Evolutionary conservation across 2,888 invertebrate species (phyloP).

Genomic region (Amorpha juglandis): DNA sequence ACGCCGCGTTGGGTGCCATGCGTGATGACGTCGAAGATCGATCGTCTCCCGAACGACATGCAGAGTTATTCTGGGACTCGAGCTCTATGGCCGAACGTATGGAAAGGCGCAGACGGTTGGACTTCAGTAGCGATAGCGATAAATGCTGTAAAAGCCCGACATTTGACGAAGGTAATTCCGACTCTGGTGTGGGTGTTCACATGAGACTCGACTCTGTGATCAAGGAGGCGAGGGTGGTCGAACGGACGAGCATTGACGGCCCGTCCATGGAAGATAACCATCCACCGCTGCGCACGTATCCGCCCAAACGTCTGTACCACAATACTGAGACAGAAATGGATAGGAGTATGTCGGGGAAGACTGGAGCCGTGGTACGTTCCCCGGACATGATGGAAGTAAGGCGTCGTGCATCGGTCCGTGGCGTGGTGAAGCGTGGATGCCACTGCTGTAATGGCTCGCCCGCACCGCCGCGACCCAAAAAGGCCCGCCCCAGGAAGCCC

Average conservation of each 20-base stretch:
- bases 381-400: constrained; percentile 53
- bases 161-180: constrained; percentile 74
- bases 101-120: constrained; percentile 62
- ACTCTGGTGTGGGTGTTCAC: constrained; percentile 69
- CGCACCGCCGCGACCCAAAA: constrained; percentile 79
- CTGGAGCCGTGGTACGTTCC: constrained; percentile 58
- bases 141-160: constrained; percentile 74
- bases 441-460: constrained; percentile 86
- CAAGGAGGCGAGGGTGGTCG: constrained; percentile 67
- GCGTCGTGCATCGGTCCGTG: constrained; percentile 75
- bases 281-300: constrained; percentile 73
- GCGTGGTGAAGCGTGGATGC: constrained; percentile 86
- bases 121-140: constrained; percentile 78
- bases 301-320: constrained; percentile 60
- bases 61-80: constrained; percentile 78
- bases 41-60: constrained; percentile 70
- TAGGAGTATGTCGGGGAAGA: constrained; percentile 73
- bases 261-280: constrained; percentile 65
- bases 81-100: constrained; percentile 70
- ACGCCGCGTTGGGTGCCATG: constrained; percentile 62
- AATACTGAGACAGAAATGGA: constrained; percentile 56
- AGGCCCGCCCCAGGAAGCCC: constrained; percentile 64
- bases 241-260: constrained; percentile 61
- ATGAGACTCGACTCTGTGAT: constrained; percentile 78
- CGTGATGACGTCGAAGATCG: constrained; percentile 62